Evolutionary conservation across 2,888 invertebrate species (phyloP).

Genomic region (Napeogenes inachia): DNA sequence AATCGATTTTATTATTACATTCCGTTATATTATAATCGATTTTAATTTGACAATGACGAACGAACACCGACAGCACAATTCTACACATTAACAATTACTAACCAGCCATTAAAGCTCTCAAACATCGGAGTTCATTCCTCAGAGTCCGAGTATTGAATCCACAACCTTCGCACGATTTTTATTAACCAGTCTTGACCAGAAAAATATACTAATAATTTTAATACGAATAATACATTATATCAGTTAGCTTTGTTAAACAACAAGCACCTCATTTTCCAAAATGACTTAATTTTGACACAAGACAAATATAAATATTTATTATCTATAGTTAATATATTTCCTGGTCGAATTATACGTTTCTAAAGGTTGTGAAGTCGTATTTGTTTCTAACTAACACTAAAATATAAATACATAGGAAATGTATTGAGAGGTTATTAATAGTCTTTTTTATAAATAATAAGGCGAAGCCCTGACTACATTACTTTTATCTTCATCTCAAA

Average conservation of each 20-base stretch:
- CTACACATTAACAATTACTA: slow-evolving; percentile 8
- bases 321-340: not conserved
- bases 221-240: not conserved
- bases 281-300: not conserved
- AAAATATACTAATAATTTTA: not conserved
- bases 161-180: slow-evolving; percentile 22
- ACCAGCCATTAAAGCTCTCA: slow-evolving; percentile 18
- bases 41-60: slow-evolving; percentile 13
- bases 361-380: slow-evolving; percentile 33
- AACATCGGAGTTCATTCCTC: slow-evolving; percentile 18
- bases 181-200: slow-evolving; percentile 15
- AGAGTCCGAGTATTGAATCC: slow-evolving; percentile 15
- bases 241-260: not conserved
- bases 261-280: not conserved
- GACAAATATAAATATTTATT: not conserved
- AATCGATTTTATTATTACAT: slow-evolving; percentile 5
- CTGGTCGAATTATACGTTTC: slow-evolving; percentile 2
- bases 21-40: slow-evolving; percentile 15
- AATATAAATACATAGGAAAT: slow-evolving; percentile 28
- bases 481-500: not conserved
- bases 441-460: slow-evolving; percentile 27
- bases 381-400: slow-evolving; percentile 34
- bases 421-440: slow-evolving; percentile 25
- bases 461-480: slow-evolving; percentile 16
- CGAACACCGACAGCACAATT: slow-evolving; percentile 11